These are phyloP conservation scores for Slavum lentiscoides DNA, from an alignment of 2,888 invertebrate genomes.

Conservation along the genomic window DNA sequence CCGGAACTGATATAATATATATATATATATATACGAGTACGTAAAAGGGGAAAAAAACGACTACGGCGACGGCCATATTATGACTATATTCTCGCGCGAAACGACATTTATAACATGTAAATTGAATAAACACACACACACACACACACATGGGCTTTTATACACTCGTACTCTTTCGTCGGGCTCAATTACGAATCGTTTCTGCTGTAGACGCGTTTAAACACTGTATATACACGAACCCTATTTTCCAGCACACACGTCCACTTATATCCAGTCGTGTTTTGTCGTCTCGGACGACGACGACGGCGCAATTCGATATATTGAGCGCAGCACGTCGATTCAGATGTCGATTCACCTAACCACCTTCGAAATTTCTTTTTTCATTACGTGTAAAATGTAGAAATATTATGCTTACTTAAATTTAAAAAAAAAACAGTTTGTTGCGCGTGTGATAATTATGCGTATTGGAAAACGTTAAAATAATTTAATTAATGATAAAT, in stretches of 20 bases:
- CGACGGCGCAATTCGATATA: not conserved
- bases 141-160: no score
- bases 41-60: not conserved
- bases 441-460: no score
- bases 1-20: not conserved
- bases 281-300: constrained; percentile 6
- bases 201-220: constrained; percentile 19
- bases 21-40: not conserved
- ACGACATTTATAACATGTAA: constrained; percentile 5
- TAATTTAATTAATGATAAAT: no score
- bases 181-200: constrained; percentile 36
- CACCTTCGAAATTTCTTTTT: no score
- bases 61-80: no score
- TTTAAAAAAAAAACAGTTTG: no score
- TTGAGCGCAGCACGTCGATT: not conserved
- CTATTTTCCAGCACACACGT: not conserved
- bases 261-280: constrained; percentile 8
- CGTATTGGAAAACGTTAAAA: no score
- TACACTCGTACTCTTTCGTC: not conserved
- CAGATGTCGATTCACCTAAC: no score
- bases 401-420: no score
- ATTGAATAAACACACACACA: not conserved
- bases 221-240: not conserved
- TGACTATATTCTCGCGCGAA: not conserved
- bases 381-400: no score